phyloP scores from a whole-genome alignment of 2,113 vertebrate species.

The Notechis scutatus region DNA sequence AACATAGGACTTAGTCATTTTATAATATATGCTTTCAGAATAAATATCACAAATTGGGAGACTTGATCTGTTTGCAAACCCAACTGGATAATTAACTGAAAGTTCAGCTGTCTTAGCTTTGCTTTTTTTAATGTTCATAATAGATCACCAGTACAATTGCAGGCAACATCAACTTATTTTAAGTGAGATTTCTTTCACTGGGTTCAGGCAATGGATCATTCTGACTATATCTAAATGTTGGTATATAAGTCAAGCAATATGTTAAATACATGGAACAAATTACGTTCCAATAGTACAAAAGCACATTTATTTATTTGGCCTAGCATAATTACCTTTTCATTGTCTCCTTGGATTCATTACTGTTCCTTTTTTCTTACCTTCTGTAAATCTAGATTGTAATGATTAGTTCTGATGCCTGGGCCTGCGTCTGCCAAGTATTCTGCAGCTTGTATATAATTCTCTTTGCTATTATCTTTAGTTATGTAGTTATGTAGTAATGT shows the following conservation, averaged over 20 bases:
- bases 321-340: constrained; percentile 10
- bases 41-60: background rate
- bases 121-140: background rate
- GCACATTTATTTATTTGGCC: constrained; percentile 17
- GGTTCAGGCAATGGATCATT: constrained; percentile 27
- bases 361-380: background rate
- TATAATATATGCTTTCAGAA: background rate
- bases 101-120: background rate
- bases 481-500: too few relatives aligned
- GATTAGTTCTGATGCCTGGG: background rate
- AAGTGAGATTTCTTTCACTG: constrained; percentile 12
- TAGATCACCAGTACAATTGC: constrained; percentile 15
- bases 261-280: constrained; percentile 36
- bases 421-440: background rate
- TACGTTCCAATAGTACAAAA: constrained; percentile 22
- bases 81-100: constrained; percentile 11
- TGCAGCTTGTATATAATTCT: background rate
- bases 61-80: background rate
- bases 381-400: background rate
- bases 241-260: constrained; percentile 7
- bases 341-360: constrained; percentile 23
- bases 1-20: background rate
- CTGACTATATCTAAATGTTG: constrained; percentile 40
- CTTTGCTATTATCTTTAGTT: background rate
- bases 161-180: constrained; percentile 24